phyloP scores from a whole-genome alignment of 2,113 vertebrate species.

The cat (Felis catus) region F.catus_Fca126_mat1.0 CM031418.1:46874001-46874500 shows the following conservation, averaged over 20 bases:
- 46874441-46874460: neutral
- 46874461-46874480: neutral
- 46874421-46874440: neutral
- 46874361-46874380: neutral
- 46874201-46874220: neutral
- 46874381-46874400: neutral
- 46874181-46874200: neutral
- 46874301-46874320: constrained; percentile 9
- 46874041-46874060: neutral
- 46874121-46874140: neutral
- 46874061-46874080: neutral
- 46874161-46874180: neutral
- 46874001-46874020: neutral
- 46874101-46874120: neutral
- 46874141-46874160: neutral
- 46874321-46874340: neutral
- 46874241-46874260: neutral
- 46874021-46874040: neutral
- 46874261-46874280: neutral
- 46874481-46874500: neutral
- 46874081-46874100: neutral
- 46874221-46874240: neutral
- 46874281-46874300: neutral
- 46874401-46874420: neutral
- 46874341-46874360: neutral